Evolutionary conservation across 1,140 invertebrate genomes (phyloP).

Genomic region (Hylaeus volcanicus): DNA sequence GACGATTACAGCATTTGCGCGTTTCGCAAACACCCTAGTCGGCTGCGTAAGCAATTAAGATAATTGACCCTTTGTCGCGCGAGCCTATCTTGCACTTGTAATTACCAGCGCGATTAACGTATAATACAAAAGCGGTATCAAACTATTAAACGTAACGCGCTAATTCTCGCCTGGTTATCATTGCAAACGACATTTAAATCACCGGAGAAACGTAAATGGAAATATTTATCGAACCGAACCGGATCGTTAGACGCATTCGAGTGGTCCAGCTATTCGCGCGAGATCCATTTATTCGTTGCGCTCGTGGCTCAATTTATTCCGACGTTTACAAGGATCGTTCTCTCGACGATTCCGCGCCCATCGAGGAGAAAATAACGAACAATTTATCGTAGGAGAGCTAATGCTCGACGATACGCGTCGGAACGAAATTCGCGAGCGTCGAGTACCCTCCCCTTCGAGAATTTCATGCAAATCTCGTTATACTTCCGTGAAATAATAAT

Average conservation of each 20-base stretch:
- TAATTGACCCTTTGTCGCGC: constrained; percentile 5
- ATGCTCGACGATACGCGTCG: not conserved
- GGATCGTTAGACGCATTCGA: not conserved
- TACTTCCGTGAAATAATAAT: not conserved
- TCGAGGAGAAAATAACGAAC: constrained; percentile 6
- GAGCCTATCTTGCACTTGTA: not conserved
- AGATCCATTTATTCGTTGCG: not conserved
- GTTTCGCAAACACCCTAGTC: too few species aligned
- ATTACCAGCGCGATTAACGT: constrained; percentile 8
- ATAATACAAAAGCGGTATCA: not conserved
- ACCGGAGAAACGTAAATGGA: not conserved
- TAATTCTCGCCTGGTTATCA: not conserved
- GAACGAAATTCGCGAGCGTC: not conserved
- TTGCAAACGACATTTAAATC: not conserved
- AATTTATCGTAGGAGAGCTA: not conserved
- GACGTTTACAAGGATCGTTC: not conserved
- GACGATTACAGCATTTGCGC: too few species aligned
- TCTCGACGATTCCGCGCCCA: not conserved
- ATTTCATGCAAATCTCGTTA: not conserved
- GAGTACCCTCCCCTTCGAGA: not conserved
- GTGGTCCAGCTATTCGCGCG: too few species aligned
- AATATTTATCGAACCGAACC: not conserved
- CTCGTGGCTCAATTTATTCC: not conserved
- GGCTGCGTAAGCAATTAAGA: not conserved
- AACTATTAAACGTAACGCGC: not conserved